Percentiles rank a stretch among this genome's conserved stretches.
phyloP scores from a whole-genome alignment of 2,888 invertebrate species.

The Lochmaea capreae region DNA sequence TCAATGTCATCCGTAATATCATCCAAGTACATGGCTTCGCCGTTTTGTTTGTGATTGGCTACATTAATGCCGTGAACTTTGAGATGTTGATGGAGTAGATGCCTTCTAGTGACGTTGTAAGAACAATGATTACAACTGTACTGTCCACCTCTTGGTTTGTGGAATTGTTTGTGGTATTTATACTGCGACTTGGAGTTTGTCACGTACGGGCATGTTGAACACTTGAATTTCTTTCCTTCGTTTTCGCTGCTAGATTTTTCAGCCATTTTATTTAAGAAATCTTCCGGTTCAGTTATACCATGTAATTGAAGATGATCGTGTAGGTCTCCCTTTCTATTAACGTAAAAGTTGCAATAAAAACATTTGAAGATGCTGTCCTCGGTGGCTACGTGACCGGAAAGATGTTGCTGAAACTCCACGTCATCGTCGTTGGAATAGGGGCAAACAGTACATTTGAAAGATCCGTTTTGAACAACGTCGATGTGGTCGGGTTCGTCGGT shows the following conservation, averaged over 20 bases:
- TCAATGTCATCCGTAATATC: slow-evolving; percentile 60
- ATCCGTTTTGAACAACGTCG: slow-evolving; percentile 62
- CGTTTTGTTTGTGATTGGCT: slow-evolving; percentile 63
- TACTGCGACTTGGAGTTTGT: slow-evolving; percentile 89
- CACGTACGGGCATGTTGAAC: slow-evolving; percentile 85
- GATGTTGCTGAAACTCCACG: slow-evolving; percentile 72
- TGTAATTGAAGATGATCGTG: slow-evolving; percentile 77
- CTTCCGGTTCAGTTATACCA: slow-evolving; percentile 72
- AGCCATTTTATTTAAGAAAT: slow-evolving; percentile 67
- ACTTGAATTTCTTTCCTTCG: slow-evolving; percentile 78
- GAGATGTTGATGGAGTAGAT: slow-evolving; percentile 86
- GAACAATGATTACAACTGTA: slow-evolving; percentile 86
- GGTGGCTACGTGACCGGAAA: slow-evolving; percentile 77
- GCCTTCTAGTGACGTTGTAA: slow-evolving; percentile 84
- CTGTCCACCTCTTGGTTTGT: slow-evolving; percentile 78
- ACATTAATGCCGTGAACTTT: slow-evolving; percentile 77
- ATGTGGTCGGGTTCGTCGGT: slow-evolving; percentile 62
- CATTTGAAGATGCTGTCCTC: slow-evolving; percentile 81
- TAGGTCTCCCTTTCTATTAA: slow-evolving; percentile 76
- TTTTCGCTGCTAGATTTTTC: slow-evolving; percentile 54
- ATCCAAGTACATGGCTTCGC: slow-evolving; percentile 57
- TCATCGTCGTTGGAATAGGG: slow-evolving; percentile 76
- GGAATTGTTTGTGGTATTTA: slow-evolving; percentile 88
- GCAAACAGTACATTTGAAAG: slow-evolving; percentile 74
- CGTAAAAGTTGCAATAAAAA: slow-evolving; percentile 84